Percentiles rank a stretch among this genome's conserved stretches.
Evolutionary conservation across 2,888 invertebrate genomes (phyloP).

Genomic region (Colostygia pectinataria): DNA sequence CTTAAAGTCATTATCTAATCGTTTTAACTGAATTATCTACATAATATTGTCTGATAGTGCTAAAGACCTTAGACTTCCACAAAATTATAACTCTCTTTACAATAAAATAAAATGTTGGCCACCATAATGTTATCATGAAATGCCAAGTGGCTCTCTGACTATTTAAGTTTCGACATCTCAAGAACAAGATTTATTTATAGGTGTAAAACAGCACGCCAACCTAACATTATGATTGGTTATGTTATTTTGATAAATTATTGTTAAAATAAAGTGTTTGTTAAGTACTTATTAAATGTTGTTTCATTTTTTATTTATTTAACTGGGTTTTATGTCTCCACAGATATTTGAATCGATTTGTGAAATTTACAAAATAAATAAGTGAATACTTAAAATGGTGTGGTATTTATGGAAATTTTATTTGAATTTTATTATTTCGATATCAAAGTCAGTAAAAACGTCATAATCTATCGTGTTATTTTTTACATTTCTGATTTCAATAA

Average conservation of each 20-base stretch:
- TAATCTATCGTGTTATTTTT: no score
- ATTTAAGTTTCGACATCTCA: constrained; percentile 3
- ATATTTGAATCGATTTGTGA: neutral
- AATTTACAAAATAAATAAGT: no score
- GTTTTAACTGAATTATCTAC: neutral
- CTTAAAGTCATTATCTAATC: neutral
- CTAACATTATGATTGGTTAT: constrained; percentile 55
- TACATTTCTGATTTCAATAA: no score
- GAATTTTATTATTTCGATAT: no score
- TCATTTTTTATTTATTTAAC: constrained; percentile 35
- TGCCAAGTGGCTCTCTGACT: neutral
- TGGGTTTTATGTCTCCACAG: neutral
- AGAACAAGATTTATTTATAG: constrained; percentile 19
- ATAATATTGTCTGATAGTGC: no score
- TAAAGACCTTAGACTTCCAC: no score
- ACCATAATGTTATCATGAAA: neutral
- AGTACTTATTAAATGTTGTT: constrained; percentile 60
- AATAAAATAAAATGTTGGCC: no score
- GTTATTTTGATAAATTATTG: constrained; percentile 75
- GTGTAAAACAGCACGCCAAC: constrained; percentile 49
- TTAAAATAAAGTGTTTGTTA: constrained; percentile 79
- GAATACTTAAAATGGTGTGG: no score
- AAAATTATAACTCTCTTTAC: no score
- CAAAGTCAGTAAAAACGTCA: no score
- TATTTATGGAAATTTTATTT: no score